A percentile compares a stretch with the other conserved stretches of the same genome.
These are phyloP conservation scores for Herminia tarsipennalis DNA, from an alignment of 2,888 invertebrate genomes.

Conservation along the genomic window DNA sequence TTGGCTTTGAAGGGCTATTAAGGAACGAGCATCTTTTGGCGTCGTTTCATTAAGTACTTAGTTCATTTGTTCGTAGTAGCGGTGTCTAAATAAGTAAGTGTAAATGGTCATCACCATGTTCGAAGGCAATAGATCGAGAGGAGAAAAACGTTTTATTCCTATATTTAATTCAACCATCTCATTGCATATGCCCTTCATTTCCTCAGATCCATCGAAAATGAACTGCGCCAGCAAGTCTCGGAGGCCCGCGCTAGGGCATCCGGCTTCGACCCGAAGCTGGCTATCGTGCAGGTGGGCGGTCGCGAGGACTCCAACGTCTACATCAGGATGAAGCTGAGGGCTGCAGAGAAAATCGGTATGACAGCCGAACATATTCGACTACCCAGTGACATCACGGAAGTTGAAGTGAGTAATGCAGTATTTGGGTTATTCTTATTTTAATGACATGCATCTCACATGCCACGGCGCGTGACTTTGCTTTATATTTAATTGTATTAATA, in stretches of 20 bases:
- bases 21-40: too few relatives aligned
- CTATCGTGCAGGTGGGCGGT: conserved; percentile 98
- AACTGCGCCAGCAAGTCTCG: conserved; percentile 88
- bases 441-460: not conserved
- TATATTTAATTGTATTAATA: too few relatives aligned
- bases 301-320: conserved; percentile 99
- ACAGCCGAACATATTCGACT: conserved; percentile 92
- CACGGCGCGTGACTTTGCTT: too few relatives aligned
- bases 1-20: too few relatives aligned
- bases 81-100: too few relatives aligned
- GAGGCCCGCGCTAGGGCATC: conserved; percentile 84
- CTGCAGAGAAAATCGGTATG: conserved; percentile 96
- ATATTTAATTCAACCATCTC: too few relatives aligned
- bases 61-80: too few relatives aligned
- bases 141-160: too few relatives aligned
- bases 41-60: too few relatives aligned
- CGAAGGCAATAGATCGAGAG: too few relatives aligned
- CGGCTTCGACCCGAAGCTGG: conserved; percentile 90
- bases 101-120: too few relatives aligned
- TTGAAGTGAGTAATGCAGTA: conserved; percentile 89
- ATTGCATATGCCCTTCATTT: not conserved
- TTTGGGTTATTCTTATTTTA: not conserved
- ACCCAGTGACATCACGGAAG: conserved; percentile 92
- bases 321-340: conserved; percentile 97
- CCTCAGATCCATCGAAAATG: conserved; percentile 89